Base-by-base conservation (phyloP, 2,888 invertebrate genomes). In the Lycia hirtaria region DNA sequence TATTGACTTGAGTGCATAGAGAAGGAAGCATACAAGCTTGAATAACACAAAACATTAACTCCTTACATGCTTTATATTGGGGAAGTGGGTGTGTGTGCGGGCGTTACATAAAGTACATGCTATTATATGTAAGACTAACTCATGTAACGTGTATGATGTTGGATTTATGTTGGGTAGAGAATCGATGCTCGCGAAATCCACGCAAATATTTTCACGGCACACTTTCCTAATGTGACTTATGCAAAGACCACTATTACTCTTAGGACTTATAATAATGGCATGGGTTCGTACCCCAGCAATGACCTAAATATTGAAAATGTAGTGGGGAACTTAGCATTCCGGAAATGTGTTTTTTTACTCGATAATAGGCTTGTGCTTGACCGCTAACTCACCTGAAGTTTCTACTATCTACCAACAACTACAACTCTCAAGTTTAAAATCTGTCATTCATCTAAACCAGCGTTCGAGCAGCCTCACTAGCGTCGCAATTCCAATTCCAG, bases 201-300 rank as follows among this genome's bases (percentile, higher is more conserved):
- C 53, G 54, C 54, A 30, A 60, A 52, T 52, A 40, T 49, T 41
- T 54, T 41, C 45, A 54, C 40, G 54, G 30, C 32, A 35, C 5
- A 14, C 17, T 14, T 5, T 9, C 35, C 2, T 35, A 32, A n/a
- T 9, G 15, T 15, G 0, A 7, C 5, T 33, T 9, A 33, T 15
- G 14, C 12, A 32, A 14, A n/a, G n/a, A 30, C 4, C 12, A 30
- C 10, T 30, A 7, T 14, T 15, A 33, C 6, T 33, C 3, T 2
- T 28, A 28, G 28, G 22, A 7, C 2, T 28, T 2, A 28, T 28
- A 2, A 9, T 28, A 28, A 28, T 22, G 22, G 6, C 22, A 22
- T 22, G 22, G 3, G 22, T 22, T 22, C 22, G 6, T n/a, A n/a
- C n/a, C n/a, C n/a, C n/a, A n/a, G n/a, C n/a, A n/a, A n/a, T n/a